These are phyloP conservation scores for Neodon shergylaensis DNA, from an alignment of 2,113 vertebrate genomes.

Conservation along the genomic window DNA sequence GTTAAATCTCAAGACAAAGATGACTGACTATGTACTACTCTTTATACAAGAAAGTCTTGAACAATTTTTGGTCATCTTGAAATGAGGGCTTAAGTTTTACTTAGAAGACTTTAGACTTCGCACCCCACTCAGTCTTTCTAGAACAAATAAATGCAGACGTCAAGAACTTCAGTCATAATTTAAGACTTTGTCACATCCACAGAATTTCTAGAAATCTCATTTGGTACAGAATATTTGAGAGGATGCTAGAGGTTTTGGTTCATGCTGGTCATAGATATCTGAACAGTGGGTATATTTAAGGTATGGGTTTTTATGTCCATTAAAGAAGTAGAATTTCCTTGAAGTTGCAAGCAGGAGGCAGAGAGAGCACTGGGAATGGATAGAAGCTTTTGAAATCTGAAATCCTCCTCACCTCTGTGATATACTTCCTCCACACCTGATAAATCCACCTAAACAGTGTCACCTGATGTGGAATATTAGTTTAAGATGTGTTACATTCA, in stretches of 20 bases:
- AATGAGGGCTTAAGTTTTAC: slow-evolving; percentile 30
- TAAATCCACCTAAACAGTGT: neutral
- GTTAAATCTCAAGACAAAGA: slow-evolving; percentile 32
- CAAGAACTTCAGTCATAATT: neutral
- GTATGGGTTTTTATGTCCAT: neutral
- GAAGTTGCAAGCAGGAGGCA: neutral
- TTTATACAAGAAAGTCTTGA: neutral
- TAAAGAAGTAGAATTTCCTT: neutral
- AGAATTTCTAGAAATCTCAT: neutral
- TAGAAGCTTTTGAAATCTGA: neutral
- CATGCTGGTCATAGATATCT: neutral
- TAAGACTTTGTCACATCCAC: neutral
- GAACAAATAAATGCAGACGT: neutral
- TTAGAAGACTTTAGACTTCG: slow-evolving; percentile 3
- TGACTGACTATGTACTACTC: slow-evolving; percentile 35
- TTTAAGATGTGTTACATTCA: neutral
- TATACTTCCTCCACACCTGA: neutral
- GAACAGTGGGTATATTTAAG: neutral
- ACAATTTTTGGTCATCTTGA: neutral
- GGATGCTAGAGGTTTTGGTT: neutral
- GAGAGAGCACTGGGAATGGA: neutral
- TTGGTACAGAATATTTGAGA: neutral
- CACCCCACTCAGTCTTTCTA: neutral
- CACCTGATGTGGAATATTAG: neutral
- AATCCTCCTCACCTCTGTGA: too few species aligned